Conservation (phyloP, 2,888 invertebrate species). For the Diaphora mendica region DNA sequence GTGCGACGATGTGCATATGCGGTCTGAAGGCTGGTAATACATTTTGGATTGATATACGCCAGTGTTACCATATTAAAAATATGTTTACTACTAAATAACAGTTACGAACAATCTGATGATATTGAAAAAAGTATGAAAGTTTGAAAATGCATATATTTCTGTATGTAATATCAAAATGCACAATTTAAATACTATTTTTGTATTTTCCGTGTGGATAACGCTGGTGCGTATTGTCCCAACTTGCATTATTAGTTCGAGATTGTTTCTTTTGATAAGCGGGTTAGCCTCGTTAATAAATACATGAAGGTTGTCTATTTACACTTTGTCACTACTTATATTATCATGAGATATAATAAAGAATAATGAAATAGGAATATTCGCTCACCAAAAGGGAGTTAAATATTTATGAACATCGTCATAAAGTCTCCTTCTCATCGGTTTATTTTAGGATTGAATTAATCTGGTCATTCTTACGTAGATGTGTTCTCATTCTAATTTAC, state of each 20-base stretch:
- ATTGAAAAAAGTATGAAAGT: background rate
- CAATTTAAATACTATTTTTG: background rate
- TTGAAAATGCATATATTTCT: background rate
- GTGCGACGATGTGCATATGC: conserved; percentile 61
- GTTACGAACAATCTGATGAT: background rate
- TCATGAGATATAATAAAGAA: no score
- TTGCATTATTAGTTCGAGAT: conserved; percentile 9
- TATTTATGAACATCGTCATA: background rate
- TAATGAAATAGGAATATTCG: no score
- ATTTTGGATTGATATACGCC: conserved; percentile 21
- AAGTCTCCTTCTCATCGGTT: background rate
- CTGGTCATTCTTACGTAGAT: no score
- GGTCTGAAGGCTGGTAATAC: conserved; percentile 21
- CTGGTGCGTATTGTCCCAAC: conserved; percentile 21
- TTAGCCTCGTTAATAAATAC: conserved; percentile 8
- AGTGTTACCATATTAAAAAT: conserved; percentile 9
- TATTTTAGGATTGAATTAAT: background rate
- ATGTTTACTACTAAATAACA: background rate
- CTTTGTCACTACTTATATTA: background rate
- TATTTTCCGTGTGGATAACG: background rate
- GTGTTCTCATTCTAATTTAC: no score
- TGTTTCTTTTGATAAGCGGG: conserved; percentile 28
- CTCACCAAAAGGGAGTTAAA: no score
- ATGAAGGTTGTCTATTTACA: background rate
- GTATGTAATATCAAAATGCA: background rate